Percentiles rank a stretch among this genome's conserved stretches.
phyloP scores from a whole-genome alignment of 1,140 invertebrate species.

The Helicorthomorpha holstii region DNA sequence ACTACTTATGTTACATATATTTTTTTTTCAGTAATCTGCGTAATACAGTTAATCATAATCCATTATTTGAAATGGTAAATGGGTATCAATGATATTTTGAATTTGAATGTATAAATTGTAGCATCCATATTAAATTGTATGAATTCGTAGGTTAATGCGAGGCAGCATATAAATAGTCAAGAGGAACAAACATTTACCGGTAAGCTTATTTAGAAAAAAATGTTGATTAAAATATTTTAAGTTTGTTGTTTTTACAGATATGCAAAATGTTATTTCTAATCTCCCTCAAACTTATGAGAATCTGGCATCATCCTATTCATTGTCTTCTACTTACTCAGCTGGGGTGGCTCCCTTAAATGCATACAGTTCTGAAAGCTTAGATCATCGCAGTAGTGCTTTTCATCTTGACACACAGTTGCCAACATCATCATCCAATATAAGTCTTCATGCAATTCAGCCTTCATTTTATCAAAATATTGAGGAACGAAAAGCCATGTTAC shows the following conservation, averaged over 20 bases:
- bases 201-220: background rate
- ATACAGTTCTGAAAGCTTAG: background rate
- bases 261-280: no score
- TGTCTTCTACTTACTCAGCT: background rate
- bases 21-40: background rate
- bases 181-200: no score
- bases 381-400: background rate
- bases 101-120: background rate
- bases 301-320: background rate
- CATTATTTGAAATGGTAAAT: background rate
- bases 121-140: no score
- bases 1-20: background rate
- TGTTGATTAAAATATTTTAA: background rate
- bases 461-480: background rate
- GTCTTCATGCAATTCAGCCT: background rate
- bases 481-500: conserved; percentile 42
- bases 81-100: background rate
- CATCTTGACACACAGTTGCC: background rate
- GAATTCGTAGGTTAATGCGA: no score
- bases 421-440: background rate
- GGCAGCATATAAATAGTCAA: no score
- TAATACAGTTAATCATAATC: background rate
- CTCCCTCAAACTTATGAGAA: no score
- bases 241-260: background rate
- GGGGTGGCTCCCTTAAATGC: background rate